Percentiles rank a stretch among this genome's conserved stretches.
Evolutionary conservation across 2,797 vertebrate species (phyloP).

Genomic region (Psittacula echo): DNA sequence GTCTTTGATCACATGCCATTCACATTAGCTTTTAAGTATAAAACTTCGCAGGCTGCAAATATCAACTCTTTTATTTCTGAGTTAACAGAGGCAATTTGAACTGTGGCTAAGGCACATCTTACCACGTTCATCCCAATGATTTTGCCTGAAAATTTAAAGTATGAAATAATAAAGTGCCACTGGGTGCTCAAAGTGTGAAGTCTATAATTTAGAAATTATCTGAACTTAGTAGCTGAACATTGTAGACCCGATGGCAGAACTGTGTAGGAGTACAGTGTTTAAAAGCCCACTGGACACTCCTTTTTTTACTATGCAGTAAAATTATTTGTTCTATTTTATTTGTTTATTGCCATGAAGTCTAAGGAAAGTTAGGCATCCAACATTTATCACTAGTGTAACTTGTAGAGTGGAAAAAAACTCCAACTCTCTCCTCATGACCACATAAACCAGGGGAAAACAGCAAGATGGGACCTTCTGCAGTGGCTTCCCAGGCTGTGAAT

Average conservation of each 20-base stretch:
- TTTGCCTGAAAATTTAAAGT: background rate
- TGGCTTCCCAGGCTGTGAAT: background rate
- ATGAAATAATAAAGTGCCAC: background rate
- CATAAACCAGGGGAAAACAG: background rate
- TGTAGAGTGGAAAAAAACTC: background rate
- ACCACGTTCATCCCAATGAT: background rate
- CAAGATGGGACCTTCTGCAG: background rate
- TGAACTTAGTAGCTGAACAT: background rate
- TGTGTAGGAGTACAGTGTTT: accelerated
- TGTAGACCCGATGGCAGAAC: background rate
- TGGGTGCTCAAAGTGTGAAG: background rate
- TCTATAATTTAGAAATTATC: background rate
- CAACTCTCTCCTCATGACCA: background rate
- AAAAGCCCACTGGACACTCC: background rate
- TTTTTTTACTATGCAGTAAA: background rate
- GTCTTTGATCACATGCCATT: background rate
- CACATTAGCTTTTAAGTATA: background rate
- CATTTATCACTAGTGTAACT: background rate
- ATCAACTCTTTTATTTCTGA: background rate
- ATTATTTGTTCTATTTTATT: background rate
- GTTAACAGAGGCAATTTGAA: background rate
- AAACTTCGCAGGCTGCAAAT: background rate
- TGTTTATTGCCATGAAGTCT: background rate
- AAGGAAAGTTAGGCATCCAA: background rate
- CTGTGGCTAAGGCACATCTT: background rate